Percentiles rank a stretch among this genome's conserved stretches.
These are phyloP conservation scores for Hypomecis atomaria DNA, from an alignment of 2,888 invertebrate genomes.

Conservation along the genomic window DNA sequence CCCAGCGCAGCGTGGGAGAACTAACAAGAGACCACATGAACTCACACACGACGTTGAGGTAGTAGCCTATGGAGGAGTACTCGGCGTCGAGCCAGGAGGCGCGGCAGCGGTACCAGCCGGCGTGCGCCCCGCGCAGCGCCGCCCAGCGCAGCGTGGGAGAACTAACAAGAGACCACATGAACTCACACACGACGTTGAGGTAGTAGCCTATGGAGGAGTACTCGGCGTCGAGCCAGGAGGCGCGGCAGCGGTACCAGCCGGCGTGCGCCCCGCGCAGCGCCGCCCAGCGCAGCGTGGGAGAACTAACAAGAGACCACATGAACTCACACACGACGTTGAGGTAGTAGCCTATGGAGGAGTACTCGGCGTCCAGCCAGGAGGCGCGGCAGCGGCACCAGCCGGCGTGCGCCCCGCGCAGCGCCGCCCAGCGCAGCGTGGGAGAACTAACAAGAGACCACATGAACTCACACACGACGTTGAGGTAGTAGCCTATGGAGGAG, in stretches of 20 bases:
- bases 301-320: too few species aligned
- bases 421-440: constrained; percentile 81
- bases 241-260: constrained; percentile 97
- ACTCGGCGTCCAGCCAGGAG: constrained; percentile 91
- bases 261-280: constrained; percentile 91
- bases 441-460: too few species aligned
- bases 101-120: constrained; percentile 97
- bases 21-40: constrained; percentile 50
- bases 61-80: constrained; percentile 96
- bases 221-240: constrained; percentile 91
- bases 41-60: constrained; percentile 95
- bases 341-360: constrained; percentile 95
- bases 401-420: constrained; percentile 91
- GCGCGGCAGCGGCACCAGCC: constrained; percentile 98
- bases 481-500: too few species aligned
- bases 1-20: too few species aligned
- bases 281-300: constrained; percentile 92
- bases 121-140: constrained; percentile 90
- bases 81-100: constrained; percentile 92
- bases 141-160: constrained; percentile 92
- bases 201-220: constrained; percentile 96
- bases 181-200: constrained; percentile 94
- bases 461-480: too few species aligned
- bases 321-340: constrained; percentile 94
- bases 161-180: constrained; percentile 20